Base-by-base conservation (phyloP, 2,797 vertebrate species). In the Coregonus suidteri region DNA sequence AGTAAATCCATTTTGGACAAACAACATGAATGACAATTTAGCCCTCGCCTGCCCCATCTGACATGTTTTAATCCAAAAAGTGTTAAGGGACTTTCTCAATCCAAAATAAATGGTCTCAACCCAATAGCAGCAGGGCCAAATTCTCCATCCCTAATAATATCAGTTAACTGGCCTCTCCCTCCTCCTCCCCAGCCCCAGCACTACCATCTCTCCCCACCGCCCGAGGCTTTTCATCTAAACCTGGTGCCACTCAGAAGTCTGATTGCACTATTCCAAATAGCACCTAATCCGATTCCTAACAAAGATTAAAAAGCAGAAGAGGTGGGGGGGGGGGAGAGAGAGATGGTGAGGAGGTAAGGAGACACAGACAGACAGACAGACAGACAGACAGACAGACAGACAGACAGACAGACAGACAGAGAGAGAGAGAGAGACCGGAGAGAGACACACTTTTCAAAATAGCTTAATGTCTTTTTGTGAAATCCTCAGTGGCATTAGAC, bases 171-270 rank as follows among this genome's bases (percentile, higher is more conserved):
- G 20, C 56, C 70, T 47, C 65, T 47, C 31, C 18, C 3, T 51
- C 16, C n/a, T 18, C 69, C 68, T 37, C 35, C 54, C 4, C 2
- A 1, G 1, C 54, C 54, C 20, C n/a, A 9, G 56, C 7, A n/a
- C n/a, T 14, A 47, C 25, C 71, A 13, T 37, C 52, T 18, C 11
- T 25, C 41, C 67, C 31, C 62, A 25, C 30, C 3, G 25, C 76
- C 73, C 18, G 37, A 34, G 73, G 75, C 31, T 68, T 66, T 76
- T 62, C 47, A 81, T 81, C 31, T 75, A 52, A 71, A 41, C 20
- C 47, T 18, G 56, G 64, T 7, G 71, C 66, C 15, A 54, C 56
- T 77, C n/a, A 20, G 3, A 31, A 37, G 16, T 15, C 70, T 73
- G n/a, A 83, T 68, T 15, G 66, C 20, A 56, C 20, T 51, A 56